Base-by-base conservation (phyloP, 1,140 invertebrate species). In the Cotesia vestalis region DNA sequence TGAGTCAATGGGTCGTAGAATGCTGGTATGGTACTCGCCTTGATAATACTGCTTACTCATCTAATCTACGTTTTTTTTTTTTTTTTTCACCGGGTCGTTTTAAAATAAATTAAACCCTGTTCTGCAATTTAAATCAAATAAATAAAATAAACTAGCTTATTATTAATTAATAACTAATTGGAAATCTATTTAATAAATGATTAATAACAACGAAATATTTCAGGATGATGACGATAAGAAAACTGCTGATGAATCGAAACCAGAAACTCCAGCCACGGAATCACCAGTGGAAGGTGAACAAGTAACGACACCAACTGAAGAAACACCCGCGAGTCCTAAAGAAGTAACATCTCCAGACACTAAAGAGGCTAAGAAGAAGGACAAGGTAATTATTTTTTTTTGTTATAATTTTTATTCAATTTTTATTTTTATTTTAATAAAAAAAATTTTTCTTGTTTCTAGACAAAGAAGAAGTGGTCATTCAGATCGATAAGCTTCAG, bases 391-490 rank as follows among this genome's bases (percentile, higher is more conserved):
- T 57, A 59, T 72, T 51, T 60, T 51, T 60, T 64, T 36, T 36
- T 64, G 5, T 62, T 46, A 14, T 9, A 20, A 51, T 66, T 6
- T 51, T 46, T 51, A 9, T 46, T 51, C 4, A 17, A 17, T 6
- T 14, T 51, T 8, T 3, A 27, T 1, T 66, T 27, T 57, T 51
- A 61, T 2, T 55, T 11, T 34, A 51, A 3, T 59, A 60, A 34
- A 62, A 51, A 62, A 35, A 61, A 60, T 52, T 27, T 69, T 79
- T 71, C 73, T 74, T 75, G 77, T 81, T 87, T 81, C 27, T 82
- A 90, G 90, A 83, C 88, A 70, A 95, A 94, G 89, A 94, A 94
- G 89, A 94, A 94, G 88, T 94, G 93, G 93, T 94, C 93, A 75
- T 92, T 94, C 87, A 91, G 93, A 80, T 93, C 90, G 78, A 93